Percentiles rank a stretch among this genome's conserved stretches.
phyloP scores from a whole-genome alignment of 2,113 vertebrate species.

The Dinomys branickii region DNA sequence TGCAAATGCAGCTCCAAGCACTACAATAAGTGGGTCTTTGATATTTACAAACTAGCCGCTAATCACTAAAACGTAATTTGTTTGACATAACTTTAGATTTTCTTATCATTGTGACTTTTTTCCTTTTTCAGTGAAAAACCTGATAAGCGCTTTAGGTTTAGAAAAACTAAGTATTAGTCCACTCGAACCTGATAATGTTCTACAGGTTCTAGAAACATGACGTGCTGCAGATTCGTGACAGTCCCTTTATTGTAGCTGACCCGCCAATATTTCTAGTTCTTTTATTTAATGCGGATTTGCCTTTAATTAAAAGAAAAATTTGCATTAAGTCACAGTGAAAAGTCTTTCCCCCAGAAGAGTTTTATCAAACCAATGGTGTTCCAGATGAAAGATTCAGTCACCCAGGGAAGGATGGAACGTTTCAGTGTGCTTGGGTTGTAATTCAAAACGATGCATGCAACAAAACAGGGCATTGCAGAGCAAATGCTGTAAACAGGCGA shows the following conservation, averaged over 20 bases:
- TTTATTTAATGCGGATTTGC: conserved; percentile 83
- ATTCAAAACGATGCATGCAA: conserved; percentile 73
- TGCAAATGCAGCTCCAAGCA: conserved; percentile 97
- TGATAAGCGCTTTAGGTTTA: conserved; percentile 84
- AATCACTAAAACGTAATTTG: conserved; percentile 98
- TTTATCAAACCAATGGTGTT: conserved; percentile 42
- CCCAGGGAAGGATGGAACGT: conserved; percentile 26
- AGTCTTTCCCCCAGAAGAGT: conserved; percentile 72
- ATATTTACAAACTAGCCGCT: conserved; percentile 99
- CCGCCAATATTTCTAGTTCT: conserved; percentile 75
- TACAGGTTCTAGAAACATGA: conserved; percentile 84
- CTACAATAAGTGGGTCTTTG: conserved; percentile 96
- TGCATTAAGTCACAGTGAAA: conserved; percentile 74
- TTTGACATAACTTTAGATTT: conserved; percentile 96
- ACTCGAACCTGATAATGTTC: conserved; percentile 78
- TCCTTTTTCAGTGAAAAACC: conserved; percentile 67
- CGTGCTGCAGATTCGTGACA: conserved; percentile 78
- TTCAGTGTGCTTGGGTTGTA: conserved; percentile 61
- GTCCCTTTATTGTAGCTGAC: conserved; percentile 74
- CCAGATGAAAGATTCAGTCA: conserved; percentile 69
- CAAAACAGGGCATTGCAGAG: conserved; percentile 71
- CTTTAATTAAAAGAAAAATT: conserved; percentile 83
- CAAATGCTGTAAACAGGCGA: conserved; percentile 81
- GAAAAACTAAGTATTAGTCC: conserved; percentile 81
- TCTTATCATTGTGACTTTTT: conserved; percentile 88